These are phyloP conservation scores for Glandiceps talaboti DNA, from an alignment of 53 echinoderm and acorn worm species.

Conservation along the genomic window DNA sequence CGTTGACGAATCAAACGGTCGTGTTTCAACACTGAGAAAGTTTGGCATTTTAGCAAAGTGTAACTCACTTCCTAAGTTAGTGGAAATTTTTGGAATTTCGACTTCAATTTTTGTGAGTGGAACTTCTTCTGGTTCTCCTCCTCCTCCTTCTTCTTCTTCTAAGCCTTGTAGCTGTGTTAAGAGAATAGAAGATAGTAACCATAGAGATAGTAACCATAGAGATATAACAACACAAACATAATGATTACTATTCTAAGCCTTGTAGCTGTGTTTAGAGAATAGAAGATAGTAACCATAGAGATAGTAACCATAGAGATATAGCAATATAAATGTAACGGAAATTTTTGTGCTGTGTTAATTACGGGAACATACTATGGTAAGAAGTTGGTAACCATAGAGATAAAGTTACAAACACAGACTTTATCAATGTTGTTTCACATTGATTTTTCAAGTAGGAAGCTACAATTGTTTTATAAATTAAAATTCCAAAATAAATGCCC, in stretches of 20 bases:
- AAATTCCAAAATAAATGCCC: too few species aligned
- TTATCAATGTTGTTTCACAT: too few species aligned
- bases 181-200: background rate
- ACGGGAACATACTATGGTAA: too few species aligned
- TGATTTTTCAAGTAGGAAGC: too few species aligned
- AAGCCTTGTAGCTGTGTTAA: background rate
- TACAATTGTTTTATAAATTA: too few species aligned
- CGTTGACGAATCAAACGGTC: slow-evolving; percentile 85
- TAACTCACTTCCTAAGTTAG: slow-evolving; percentile 79
- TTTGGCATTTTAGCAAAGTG: slow-evolving; percentile 98
- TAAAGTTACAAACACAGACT: too few species aligned
- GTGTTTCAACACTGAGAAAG: slow-evolving; percentile 96
- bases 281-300: too few species aligned
- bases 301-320: too few species aligned
- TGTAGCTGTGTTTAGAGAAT: background rate
- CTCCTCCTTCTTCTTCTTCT: slow-evolving; percentile 42
- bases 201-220: too few species aligned
- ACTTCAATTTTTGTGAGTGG: slow-evolving; percentile 78
- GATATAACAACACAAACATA: background rate
- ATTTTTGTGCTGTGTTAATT: too few species aligned
- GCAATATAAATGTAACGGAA: too few species aligned
- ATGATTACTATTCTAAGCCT: background rate
- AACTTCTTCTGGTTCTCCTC: slow-evolving; percentile 44
- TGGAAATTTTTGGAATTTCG: slow-evolving; percentile 66
- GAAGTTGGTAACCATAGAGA: too few species aligned